phyloP scores from a whole-genome alignment of 2,888 invertebrate genomes.

The Nomada fabriciana region DNA sequence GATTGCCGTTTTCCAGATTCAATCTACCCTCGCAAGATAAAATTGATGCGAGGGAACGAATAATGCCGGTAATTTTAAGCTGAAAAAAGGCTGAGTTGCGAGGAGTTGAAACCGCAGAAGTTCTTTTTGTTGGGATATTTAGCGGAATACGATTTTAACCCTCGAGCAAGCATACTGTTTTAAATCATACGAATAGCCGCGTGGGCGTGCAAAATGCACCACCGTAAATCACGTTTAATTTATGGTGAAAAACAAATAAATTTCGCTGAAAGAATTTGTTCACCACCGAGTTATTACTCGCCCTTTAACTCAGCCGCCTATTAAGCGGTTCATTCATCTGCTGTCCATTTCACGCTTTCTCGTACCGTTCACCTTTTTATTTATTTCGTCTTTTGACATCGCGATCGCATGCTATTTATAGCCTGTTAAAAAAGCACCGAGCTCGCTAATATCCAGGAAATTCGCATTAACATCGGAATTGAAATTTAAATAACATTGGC shows the following conservation, averaged over 20 bases:
- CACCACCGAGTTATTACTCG: constrained; percentile 28
- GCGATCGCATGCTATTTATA: constrained; percentile 24
- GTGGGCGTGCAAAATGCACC: constrained; percentile 45
- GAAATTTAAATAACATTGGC: constrained; percentile 20
- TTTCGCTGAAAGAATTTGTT: constrained; percentile 43
- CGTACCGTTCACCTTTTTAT: not conserved
- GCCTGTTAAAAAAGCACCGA: constrained; percentile 1
- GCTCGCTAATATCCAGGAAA: constrained; percentile 22
- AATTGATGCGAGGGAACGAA: not conserved
- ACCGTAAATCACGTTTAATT: constrained; percentile 48
- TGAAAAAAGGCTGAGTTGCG: not conserved
- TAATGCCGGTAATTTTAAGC: not conserved
- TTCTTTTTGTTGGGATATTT: constrained; percentile 10
- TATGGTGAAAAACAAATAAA: constrained; percentile 52
- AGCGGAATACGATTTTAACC: constrained; percentile 44
- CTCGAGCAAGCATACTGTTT: constrained; percentile 37
- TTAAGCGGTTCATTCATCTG: constrained; percentile 24
- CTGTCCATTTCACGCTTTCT: constrained; percentile 4
- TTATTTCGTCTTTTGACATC: not conserved
- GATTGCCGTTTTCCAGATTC: not conserved
- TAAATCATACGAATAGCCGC: constrained; percentile 42
- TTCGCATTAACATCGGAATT: constrained; percentile 21
- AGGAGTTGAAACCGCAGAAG: not conserved
- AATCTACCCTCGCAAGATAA: not conserved
- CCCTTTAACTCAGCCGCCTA: constrained; percentile 28